Evolutionary conservation across 1,140 invertebrate genomes (phyloP).

Genomic region (Trichonephila inaurata): DNA sequence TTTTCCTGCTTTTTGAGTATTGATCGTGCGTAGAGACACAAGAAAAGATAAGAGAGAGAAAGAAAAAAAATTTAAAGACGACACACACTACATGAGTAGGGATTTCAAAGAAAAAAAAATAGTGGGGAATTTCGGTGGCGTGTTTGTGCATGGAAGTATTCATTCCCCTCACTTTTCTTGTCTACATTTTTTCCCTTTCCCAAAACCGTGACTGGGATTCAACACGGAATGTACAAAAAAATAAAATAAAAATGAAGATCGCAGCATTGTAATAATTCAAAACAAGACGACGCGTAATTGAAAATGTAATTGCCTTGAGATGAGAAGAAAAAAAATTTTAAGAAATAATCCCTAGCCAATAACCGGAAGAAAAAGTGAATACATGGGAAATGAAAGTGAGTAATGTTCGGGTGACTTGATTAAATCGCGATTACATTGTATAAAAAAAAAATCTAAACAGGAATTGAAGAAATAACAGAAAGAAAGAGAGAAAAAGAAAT

Average conservation of each 20-base stretch:
- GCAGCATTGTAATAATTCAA: neutral
- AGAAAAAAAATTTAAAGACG: neutral
- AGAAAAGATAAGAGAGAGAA: neutral
- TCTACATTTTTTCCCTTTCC: neutral
- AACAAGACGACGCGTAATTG: neutral
- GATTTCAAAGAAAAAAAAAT: neutral
- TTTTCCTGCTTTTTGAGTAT: constrained; percentile 16
- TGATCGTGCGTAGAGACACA: neutral
- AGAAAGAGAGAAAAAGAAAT: neutral
- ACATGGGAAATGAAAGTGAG: neutral
- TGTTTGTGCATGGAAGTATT: neutral
- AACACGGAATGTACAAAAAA: neutral
- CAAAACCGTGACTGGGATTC: neutral
- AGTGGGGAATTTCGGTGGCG: neutral
- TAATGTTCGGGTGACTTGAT: neutral
- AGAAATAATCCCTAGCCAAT: neutral
- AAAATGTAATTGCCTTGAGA: constrained; percentile 1
- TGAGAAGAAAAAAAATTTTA: neutral
- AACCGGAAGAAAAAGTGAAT: too few relatives aligned
- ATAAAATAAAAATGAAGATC: neutral
- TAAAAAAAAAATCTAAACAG: neutral
- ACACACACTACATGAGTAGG: neutral
- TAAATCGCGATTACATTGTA: neutral
- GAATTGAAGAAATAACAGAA: neutral
- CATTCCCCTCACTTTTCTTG: neutral